Evolutionary conservation across 2,797 vertebrate species (phyloP).

Genomic region (Gadopsis marmoratus): DNA sequence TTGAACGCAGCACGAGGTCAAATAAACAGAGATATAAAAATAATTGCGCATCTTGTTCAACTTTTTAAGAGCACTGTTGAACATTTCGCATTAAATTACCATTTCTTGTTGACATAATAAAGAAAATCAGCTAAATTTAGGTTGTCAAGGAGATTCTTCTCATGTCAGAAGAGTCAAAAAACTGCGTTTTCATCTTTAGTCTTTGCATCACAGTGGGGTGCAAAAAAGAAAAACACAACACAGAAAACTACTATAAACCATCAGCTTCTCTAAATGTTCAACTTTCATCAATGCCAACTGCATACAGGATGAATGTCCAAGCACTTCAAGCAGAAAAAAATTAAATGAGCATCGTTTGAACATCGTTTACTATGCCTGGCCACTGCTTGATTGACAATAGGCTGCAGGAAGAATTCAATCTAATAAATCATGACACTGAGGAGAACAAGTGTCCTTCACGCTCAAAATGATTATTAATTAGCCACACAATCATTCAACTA

Average conservation of each 20-base stretch:
- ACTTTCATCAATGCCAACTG: not conserved
- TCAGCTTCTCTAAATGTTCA: not conserved
- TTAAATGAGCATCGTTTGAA: not conserved
- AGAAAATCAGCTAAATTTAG: not conserved
- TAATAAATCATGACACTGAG: not conserved
- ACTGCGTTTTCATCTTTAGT: not conserved
- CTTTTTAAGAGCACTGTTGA: not conserved
- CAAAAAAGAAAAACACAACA: not conserved
- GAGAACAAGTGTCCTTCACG: not conserved
- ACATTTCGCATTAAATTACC: not conserved
- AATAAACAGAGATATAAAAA: not conserved
- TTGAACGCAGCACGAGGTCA: not conserved
- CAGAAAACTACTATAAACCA: not conserved
- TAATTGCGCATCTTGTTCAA: not conserved
- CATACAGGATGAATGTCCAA: not conserved
- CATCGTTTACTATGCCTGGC: not conserved
- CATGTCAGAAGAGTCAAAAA: not conserved
- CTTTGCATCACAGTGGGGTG: not conserved
- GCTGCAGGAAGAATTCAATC: not conserved
- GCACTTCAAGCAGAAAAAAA: not conserved
- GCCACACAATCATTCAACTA: not conserved
- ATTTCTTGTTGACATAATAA: not conserved
- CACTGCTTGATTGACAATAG: not conserved
- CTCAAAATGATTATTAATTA: conserved; percentile 21
- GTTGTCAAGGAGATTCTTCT: not conserved